phyloP scores from a whole-genome alignment of 2,888 invertebrate genomes.

The Melanostoma scalare region DNA sequence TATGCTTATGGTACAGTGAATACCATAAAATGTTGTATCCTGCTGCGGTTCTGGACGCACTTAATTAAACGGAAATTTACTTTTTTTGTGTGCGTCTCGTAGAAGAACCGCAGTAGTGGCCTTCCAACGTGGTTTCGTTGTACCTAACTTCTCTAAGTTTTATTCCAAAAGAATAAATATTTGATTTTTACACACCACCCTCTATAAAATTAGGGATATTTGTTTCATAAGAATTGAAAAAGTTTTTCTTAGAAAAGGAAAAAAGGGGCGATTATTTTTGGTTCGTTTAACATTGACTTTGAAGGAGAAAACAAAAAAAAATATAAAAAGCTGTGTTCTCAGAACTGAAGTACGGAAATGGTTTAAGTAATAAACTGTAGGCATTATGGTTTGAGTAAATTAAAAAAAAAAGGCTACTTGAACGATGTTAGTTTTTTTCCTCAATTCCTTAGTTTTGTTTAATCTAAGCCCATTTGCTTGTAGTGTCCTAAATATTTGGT shows the following conservation, averaged over 20 bases:
- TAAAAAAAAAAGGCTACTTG: no score
- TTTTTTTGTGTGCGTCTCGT: constrained; percentile 15
- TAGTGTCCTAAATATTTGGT: no score
- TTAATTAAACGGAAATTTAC: constrained; percentile 61
- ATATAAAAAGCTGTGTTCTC: background rate
- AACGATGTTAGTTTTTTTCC: no score
- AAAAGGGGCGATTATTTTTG: constrained; percentile 46
- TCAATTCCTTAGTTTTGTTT: no score
- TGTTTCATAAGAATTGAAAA: constrained; percentile 20
- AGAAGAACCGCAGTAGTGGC: constrained; percentile 50
- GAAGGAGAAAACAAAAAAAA: background rate
- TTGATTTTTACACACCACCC: constrained; percentile 69
- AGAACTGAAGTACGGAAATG: no score
- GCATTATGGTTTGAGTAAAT: no score
- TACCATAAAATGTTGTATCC: constrained; percentile 45
- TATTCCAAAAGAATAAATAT: constrained; percentile 57
- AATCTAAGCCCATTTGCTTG: no score
- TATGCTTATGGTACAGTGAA: background rate
- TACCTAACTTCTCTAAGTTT: background rate
- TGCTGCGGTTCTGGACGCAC: constrained; percentile 60
- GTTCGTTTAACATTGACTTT: constrained; percentile 59
- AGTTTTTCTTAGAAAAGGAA: constrained; percentile 16
- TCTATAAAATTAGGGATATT: constrained; percentile 51
- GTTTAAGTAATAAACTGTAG: no score
- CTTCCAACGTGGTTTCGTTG: constrained; percentile 32